These are phyloP conservation scores for Papilio elwesi DNA, from an alignment of 2,888 invertebrate species.

Conservation along the genomic window DNA sequence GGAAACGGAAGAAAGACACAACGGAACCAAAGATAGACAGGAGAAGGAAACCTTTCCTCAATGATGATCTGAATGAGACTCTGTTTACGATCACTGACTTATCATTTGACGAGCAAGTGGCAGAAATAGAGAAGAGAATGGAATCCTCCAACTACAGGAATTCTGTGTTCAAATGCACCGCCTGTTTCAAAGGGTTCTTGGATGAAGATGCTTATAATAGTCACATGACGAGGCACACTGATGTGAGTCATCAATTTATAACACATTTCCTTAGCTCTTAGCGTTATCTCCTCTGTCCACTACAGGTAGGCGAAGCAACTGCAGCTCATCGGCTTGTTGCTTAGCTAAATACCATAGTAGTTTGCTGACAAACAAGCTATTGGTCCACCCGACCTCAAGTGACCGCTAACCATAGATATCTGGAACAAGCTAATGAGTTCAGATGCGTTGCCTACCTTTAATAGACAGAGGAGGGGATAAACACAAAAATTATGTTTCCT, in stretches of 20 bases:
- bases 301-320: too few species aligned
- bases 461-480: too few species aligned
- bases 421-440: too few species aligned
- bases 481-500: too few species aligned
- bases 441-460: too few species aligned
- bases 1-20: slow-evolving; percentile 42
- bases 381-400: too few species aligned
- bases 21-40: slow-evolving; percentile 66
- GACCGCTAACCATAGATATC: too few species aligned
- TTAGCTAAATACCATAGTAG: too few species aligned
- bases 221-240: slow-evolving; percentile 68
- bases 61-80: slow-evolving; percentile 69
- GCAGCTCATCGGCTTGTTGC: too few species aligned
- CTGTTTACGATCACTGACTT: slow-evolving; percentile 69
- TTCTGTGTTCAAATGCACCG: slow-evolving; percentile 67
- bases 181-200: slow-evolving; percentile 72
- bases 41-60: slow-evolving; percentile 69
- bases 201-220: slow-evolving; percentile 71
- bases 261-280: neutral
- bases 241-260: slow-evolving; percentile 55
- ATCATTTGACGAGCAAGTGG: slow-evolving; percentile 68
- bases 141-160: slow-evolving; percentile 72
- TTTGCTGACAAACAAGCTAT: too few species aligned
- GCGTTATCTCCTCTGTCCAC: too few species aligned
- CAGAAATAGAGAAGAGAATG: slow-evolving; percentile 69